Conservation (phyloP, 2,888 invertebrate genomes). For the Stenodera caucasica region DNA sequence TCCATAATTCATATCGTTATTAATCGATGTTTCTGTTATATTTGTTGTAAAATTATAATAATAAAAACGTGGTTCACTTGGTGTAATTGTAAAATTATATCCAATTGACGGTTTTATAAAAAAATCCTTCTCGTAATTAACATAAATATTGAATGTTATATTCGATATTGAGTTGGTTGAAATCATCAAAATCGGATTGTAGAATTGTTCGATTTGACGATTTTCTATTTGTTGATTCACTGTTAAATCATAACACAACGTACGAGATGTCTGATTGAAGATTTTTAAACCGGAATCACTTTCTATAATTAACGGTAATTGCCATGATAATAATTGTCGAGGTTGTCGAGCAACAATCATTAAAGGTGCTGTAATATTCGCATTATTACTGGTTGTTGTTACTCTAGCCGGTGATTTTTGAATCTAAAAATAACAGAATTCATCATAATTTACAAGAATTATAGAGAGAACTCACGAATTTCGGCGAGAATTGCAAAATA, state of each 20-base stretch:
- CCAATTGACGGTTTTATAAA: constrained; percentile 54
- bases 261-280: constrained; percentile 63
- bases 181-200: constrained; percentile 46
- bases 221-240: background rate
- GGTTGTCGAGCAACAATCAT: constrained; percentile 76
- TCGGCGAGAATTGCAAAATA: constrained; percentile 20
- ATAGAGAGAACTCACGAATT: constrained; percentile 8
- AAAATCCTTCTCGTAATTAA: constrained; percentile 60
- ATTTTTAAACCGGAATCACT: constrained; percentile 52
- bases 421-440: constrained; percentile 12
- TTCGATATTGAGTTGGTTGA: constrained; percentile 62
- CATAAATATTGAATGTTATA: constrained; percentile 63
- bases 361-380: constrained; percentile 64
- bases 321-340: constrained; percentile 77
- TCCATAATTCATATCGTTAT: constrained; percentile 40
- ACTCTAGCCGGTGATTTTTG: constrained; percentile 32
- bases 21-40: constrained; percentile 25
- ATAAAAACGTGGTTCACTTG: constrained; percentile 55
- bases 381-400: constrained; percentile 30
- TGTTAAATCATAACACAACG: constrained; percentile 60
- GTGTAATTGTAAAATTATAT: constrained; percentile 56
- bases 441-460: background rate
- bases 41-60: constrained; percentile 58
- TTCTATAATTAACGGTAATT: constrained; percentile 69
- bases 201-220: background rate